A percentile compares a stretch with the other conserved stretches of the same genome.
Evolutionary conservation across 2,113 vertebrate genomes (phyloP).

Genomic region (Harpagus bidentatus): DNA sequence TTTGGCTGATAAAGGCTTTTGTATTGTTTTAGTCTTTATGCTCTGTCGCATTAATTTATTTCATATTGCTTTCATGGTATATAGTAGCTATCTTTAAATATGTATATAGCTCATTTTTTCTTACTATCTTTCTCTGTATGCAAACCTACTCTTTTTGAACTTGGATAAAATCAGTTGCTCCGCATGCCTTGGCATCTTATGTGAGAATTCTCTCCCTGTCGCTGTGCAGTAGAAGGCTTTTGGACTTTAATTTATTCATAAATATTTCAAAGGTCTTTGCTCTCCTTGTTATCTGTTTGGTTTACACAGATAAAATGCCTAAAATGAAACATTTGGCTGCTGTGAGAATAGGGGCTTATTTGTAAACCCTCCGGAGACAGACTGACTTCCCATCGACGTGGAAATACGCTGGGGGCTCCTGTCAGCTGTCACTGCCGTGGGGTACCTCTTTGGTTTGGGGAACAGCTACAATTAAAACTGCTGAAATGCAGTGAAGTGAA

Average conservation of each 20-base stretch:
- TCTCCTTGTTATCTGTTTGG: background rate
- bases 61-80: background rate
- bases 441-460: background rate
- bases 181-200: background rate
- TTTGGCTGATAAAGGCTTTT: background rate
- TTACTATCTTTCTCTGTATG: background rate
- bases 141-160: background rate
- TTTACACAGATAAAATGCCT: slow-evolving; percentile 9
- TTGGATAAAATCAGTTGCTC: background rate
- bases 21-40: background rate
- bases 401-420: background rate
- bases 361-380: background rate
- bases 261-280: slow-evolving; percentile 7
- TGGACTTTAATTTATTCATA: slow-evolving; percentile 2
- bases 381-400: background rate
- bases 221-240: background rate
- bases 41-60: background rate
- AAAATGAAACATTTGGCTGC: background rate
- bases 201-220: background rate
- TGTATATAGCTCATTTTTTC: background rate
- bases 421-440: fast-evolving
- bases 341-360: background rate
- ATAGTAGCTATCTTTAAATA: background rate
- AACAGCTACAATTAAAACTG: background rate
- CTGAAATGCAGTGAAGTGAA: background rate